Conservation (phyloP, 2,888 invertebrate species). For the Tuta absoluta region DNA sequence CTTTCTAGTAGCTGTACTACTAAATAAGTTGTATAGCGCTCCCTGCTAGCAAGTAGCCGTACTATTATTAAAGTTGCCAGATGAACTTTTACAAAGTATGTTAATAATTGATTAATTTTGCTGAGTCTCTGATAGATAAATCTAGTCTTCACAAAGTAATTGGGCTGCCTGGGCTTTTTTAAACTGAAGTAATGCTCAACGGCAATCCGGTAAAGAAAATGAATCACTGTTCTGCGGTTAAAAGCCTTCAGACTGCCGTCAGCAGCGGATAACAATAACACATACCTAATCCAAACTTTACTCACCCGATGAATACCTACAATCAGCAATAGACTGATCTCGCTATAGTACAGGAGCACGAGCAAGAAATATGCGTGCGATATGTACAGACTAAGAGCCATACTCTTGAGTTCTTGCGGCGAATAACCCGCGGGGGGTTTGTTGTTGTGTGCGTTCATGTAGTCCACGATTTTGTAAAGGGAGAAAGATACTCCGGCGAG, state of each 20-base stretch:
- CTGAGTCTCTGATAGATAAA: too few relatives aligned
- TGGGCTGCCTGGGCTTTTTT: too few relatives aligned
- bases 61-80: too few relatives aligned
- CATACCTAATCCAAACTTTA: slow-evolving; percentile 19
- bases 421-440: slow-evolving; percentile 47
- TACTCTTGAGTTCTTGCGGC: slow-evolving; percentile 48
- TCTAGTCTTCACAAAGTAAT: too few relatives aligned
- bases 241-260: neutral
- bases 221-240: too few relatives aligned
- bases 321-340: slow-evolving; percentile 58
- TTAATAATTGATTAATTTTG: too few relatives aligned
- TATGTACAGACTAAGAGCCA: slow-evolving; percentile 59
- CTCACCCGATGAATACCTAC: slow-evolving; percentile 65
- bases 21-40: neutral
- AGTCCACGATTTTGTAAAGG: slow-evolving; percentile 54
- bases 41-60: neutral
- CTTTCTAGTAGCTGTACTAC: neutral
- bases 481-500: slow-evolving; percentile 50
- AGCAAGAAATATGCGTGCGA: slow-evolving; percentile 60
- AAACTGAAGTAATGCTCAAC: too few relatives aligned
- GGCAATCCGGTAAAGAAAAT: too few relatives aligned
- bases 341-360: slow-evolving; percentile 56
- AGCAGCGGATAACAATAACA: too few relatives aligned
- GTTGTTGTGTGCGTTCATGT: slow-evolving; percentile 45
- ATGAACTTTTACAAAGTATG: too few relatives aligned